Base-by-base conservation (phyloP, 2,888 invertebrate genomes). In the Dascillus cervinus region DNA sequence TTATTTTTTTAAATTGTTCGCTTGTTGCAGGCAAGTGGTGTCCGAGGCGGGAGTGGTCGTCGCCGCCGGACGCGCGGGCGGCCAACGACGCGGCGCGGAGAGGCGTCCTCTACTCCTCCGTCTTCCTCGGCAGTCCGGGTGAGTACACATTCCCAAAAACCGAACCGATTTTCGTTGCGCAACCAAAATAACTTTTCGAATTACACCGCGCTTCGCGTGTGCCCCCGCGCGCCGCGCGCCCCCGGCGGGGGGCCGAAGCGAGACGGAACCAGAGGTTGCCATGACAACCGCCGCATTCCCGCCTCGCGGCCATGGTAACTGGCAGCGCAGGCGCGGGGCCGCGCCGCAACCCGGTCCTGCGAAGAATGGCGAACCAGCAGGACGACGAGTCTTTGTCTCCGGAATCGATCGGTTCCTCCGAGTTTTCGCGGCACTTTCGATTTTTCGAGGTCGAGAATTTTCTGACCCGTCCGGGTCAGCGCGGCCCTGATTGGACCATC, bases 111-210 rank as follows among this genome's bases (percentile, higher is more conserved):
- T 89, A 88, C 72, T 88, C 88, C 71, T 88, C 87, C 67, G 88
- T 89, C 71, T 88, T 88, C 78, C 82, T 89, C 67, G 88, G 88
- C 69, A 88, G 88, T 74, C 88, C 88, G 65, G 83, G 82, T 71
- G 72, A 81, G 75, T 80, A 37, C 29, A 50, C 50, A 52, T 47
- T 51, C 8, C 46, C 46, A 38, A 47, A 45, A 49, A 50, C 51
- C 51, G 50, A 50, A 47, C n/a, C n/a, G n/a, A n/a, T n/a, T n/a
- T n/a, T n/a, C n/a, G n/a, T n/a, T n/a, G n/a, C n/a, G n/a, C n/a
- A n/a, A n/a, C n/a, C n/a, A n/a, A 52, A 49, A 50, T 53, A 44
- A 44, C 49, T 45, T 45, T 38, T 41, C 49, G 51, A 44, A 46
- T 50, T 52, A 50, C 49, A 48, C 49, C 44, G 44, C 44, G 35